Conservation (phyloP, 2,888 invertebrate genomes). For the Eristalis intricaria region DNA sequence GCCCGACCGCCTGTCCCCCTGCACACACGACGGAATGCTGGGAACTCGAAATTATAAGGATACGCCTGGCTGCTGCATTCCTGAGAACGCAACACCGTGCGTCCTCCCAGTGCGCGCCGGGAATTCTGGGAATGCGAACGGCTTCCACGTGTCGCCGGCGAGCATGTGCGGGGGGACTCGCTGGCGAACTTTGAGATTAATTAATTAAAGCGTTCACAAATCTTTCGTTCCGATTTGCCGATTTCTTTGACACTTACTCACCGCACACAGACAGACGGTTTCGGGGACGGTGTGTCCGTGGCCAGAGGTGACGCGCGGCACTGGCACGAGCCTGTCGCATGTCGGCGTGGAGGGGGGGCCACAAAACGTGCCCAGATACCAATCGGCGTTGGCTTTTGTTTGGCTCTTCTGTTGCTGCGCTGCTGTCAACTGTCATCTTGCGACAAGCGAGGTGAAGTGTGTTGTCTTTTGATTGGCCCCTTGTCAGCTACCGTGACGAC, state of each 20-base stretch:
- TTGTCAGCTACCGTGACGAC: conserved; percentile 48
- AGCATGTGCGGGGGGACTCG: too few species aligned
- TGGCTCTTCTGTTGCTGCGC: neutral
- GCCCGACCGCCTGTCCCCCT: conserved; percentile 10
- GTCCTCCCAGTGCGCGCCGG: conserved; percentile 14
- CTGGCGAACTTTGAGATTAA: neutral
- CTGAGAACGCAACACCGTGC: conserved; percentile 31
- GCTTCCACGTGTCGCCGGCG: neutral
- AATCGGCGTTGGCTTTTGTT: conserved; percentile 50
- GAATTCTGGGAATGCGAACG: conserved; percentile 55
- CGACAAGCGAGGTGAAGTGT: conserved; percentile 64
- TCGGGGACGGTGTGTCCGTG: neutral
- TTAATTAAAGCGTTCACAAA: conserved; percentile 21
- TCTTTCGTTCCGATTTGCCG: conserved; percentile 38
- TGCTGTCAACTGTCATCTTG: conserved; percentile 68
- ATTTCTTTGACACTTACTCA: conserved; percentile 59
- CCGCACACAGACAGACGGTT: neutral
- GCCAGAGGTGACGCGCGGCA: neutral
- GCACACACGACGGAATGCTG: conserved; percentile 53
- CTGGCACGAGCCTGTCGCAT: conserved; percentile 65
- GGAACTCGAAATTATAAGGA: conserved; percentile 65
- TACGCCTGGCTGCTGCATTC: conserved; percentile 35
- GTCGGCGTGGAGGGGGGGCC: conserved; percentile 33
- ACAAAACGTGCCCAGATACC: conserved; percentile 65
- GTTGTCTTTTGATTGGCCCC: conserved; percentile 66